Evolutionary conservation across 1,140 invertebrate genomes (phyloP).

Genomic region (Nasonia longicornis): DNA sequence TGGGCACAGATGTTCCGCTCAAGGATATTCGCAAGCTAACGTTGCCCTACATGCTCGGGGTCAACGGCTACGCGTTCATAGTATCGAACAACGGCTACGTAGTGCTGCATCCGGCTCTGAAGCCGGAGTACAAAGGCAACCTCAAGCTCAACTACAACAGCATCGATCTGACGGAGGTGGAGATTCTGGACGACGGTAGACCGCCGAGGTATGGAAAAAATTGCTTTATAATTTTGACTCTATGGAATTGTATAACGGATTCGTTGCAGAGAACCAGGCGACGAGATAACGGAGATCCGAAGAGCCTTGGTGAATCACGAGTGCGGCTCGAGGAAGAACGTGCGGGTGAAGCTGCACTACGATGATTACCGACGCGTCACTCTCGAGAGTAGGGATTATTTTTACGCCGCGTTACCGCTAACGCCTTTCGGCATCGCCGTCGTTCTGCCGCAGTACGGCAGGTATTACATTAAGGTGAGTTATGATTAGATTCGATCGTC

Average conservation of each 20-base stretch:
- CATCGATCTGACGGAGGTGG: slow-evolving; percentile 95
- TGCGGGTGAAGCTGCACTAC: slow-evolving; percentile 83
- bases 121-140: slow-evolving; percentile 78
- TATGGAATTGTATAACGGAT: neutral
- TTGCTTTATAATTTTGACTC: no score
- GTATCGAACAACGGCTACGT: slow-evolving; percentile 97
- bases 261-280: slow-evolving; percentile 62
- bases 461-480: slow-evolving; percentile 77
- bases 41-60: slow-evolving; percentile 89
- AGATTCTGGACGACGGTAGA: slow-evolving; percentile 82
- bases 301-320: slow-evolving; percentile 80
- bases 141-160: slow-evolving; percentile 96
- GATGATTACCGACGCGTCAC: slow-evolving; percentile 86
- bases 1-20: slow-evolving; percentile 93
- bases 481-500: neutral
- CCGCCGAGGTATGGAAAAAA: slow-evolving; percentile 62
- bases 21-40: slow-evolving; percentile 89
- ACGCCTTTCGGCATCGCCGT: slow-evolving; percentile 90
- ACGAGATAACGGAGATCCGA: slow-evolving; percentile 72
- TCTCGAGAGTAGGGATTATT: slow-evolving; percentile 85
- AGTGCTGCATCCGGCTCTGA: slow-evolving; percentile 81
- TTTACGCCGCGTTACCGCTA: slow-evolving; percentile 81
- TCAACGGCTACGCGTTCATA: slow-evolving; percentile 95
- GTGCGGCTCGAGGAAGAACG: slow-evolving; percentile 74
- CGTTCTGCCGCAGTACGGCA: slow-evolving; percentile 84